Percentiles rank a stretch among this genome's conserved stretches.
Conservation (phyloP, 2,888 invertebrate species). For the Melieria crassipennis region DNA sequence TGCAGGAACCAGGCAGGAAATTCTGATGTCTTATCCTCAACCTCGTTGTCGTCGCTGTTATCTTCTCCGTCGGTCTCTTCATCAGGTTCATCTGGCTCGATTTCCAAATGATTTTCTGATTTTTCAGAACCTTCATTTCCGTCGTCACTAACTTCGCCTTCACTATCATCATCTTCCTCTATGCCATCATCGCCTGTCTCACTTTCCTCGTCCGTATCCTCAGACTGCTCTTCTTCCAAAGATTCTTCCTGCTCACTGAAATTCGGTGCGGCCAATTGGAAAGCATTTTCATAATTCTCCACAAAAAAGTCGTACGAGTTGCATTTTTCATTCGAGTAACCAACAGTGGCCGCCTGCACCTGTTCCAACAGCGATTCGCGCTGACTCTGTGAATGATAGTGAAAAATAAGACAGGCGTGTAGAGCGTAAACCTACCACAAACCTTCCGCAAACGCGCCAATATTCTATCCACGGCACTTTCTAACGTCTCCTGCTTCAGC, state of each 20-base stretch:
- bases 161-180: constrained; percentile 25
- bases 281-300: constrained; percentile 50
- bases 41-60: constrained; percentile 30
- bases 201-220: constrained; percentile 54
- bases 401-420: neutral
- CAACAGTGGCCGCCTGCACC: constrained; percentile 73
- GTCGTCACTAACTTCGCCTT: constrained; percentile 19
- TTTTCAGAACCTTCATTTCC: constrained; percentile 21
- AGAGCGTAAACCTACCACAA: constrained; percentile 12
- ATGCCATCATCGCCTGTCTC: constrained; percentile 35
- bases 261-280: constrained; percentile 34
- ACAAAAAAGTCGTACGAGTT: constrained; percentile 71
- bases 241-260: constrained; percentile 22
- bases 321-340: constrained; percentile 72
- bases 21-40: constrained; percentile 46
- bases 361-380: constrained; percentile 69
- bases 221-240: constrained; percentile 29
- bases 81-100: constrained; percentile 16
- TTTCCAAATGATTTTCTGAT: constrained; percentile 48
- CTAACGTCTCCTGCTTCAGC: constrained; percentile 77
- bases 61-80: constrained; percentile 25
- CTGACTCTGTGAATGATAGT: constrained; percentile 52
- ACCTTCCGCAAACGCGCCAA: constrained; percentile 71
- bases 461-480: constrained; percentile 76
- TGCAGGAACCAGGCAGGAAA: constrained; percentile 75